Evolutionary conservation across 2,797 vertebrate genomes (phyloP), one percentile per base, ranked within the genome.

Genomic region (Eupleurogrammus muticus): DNA sequence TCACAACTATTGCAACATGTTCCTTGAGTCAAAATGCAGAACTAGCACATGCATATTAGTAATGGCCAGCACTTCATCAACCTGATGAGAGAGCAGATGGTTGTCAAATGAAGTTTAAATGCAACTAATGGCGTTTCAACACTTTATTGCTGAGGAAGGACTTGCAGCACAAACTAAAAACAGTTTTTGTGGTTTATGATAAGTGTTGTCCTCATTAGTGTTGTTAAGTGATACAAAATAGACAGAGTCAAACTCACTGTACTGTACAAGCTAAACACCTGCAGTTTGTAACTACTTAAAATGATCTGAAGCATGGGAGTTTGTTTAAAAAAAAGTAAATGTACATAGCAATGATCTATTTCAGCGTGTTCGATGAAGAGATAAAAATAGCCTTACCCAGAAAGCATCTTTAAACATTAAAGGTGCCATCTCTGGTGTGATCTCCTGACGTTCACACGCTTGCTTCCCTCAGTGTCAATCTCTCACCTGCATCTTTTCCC

Each of bases 331-430:
- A 1, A 40, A 2, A 6, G 0, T 9, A 28, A 51, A 0, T 9
- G 4, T 42, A 11, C 52, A 40, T 3, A 34, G 9, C 14, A 38
- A 72, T 23, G 0, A 0, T 36, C 36, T 54, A 4, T 5, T 12
- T 59, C 19, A 69, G 17, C 8, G 47, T 0, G 61, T 3, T 57
- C 5, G 19, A 44, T 6, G 5, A 17, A 17, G 40, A 44, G 40
- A 63, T 9, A 56, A 58, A 62, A 61, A 34, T 2, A 32, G 28
- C 95, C 97, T 98, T 87, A 98, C 97, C 97, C 97, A 99, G 89
- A 98, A 99, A 5, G 93, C 91, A 83, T 98, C 96, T 93, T 94
- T 96, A 84, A 97, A 98, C 84, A 95, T 91, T 81, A 97, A 82
- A 34, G 71, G 59, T 56, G 90, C 73, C 84, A 96, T 93, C 79